These are phyloP conservation scores for Sipha maydis DNA, from an alignment of 2,888 invertebrate genomes.

Conservation along the genomic window DNA sequence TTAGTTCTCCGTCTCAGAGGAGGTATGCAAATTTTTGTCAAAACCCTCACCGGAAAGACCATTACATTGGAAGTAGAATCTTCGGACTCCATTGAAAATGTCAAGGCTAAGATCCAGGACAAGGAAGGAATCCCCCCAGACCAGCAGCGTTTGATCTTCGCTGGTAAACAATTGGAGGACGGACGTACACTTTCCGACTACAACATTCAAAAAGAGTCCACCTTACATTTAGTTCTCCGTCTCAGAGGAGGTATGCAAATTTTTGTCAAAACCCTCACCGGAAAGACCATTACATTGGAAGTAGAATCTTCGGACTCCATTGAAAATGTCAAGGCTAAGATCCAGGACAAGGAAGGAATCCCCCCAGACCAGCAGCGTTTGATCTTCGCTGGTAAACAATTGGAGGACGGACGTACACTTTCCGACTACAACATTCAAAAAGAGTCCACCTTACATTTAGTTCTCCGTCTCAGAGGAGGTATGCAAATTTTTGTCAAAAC, in stretches of 20 bases:
- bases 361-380: conserved; percentile 74
- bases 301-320: conserved; percentile 74
- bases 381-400: conserved; percentile 74
- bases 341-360: conserved; percentile 73
- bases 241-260: conserved; percentile 71
- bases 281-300: conserved; percentile 70
- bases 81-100: too few species aligned
- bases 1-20: conserved; percentile 71
- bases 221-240: conserved; percentile 71
- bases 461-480: conserved; percentile 70
- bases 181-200: too few species aligned
- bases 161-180: too few species aligned
- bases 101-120: too few species aligned
- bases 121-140: too few species aligned
- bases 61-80: too few species aligned
- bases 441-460: conserved; percentile 72
- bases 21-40: too few species aligned
- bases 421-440: conserved; percentile 75
- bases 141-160: too few species aligned
- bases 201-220: too few species aligned
- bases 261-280: conserved; percentile 70
- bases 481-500: conserved; percentile 72
- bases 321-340: conserved; percentile 73
- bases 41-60: too few species aligned
- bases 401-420: conserved; percentile 73